Base-by-base conservation (phyloP, 2,797 vertebrate genomes). In the Orientallactaga sibirica region DNA sequence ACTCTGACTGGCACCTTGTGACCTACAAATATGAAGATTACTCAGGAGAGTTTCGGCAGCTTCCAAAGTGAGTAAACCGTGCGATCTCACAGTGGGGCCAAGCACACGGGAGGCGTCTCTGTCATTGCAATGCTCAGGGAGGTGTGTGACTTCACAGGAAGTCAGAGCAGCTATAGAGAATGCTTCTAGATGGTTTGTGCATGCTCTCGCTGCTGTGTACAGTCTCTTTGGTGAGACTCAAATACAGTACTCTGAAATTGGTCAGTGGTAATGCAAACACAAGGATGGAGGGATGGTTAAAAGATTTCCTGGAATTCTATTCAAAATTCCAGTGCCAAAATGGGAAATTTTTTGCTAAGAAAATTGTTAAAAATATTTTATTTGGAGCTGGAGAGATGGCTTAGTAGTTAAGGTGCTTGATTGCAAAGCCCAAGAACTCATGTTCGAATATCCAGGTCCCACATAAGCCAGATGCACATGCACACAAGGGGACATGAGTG, bases 21-120 rank as follows among this genome's bases (percentile, higher is more conserved):
- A 99, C 98, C 93, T 99, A 99, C 97, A 99, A 99, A 97, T 99
- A 99, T 96, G 99, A 99, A 97, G 99, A 99, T 97, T 99, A 99
- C 98, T 99, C 99, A 24, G 99, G 99, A 98, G 99, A 99, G 96
- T 99, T 99, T 98, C 99, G 99, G 64, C 99, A 99, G 96, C 99
- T 99, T 97, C 99, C 99, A 71, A 99, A 98, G 99, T 99, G 98
- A 98, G 99, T 98, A 24, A 71, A 37, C 80, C 91, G 10, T 29
- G n/a, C 81, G 86, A 48, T 71, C 74, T 15, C 48, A 27, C 70
- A 78, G 4, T 3, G 70, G 68, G 74, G 25, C 48, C 15, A 48
- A 29, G 10, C 43, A 4, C n/a, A 10, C 3, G 82, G 52, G 52
- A 64, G 67, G 66, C 9, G 15, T 41, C 80, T 93, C 66, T 81